A percentile compares a stretch with the other conserved stretches of the same genome.
phyloP scores from a whole-genome alignment of 1,140 invertebrate species.

The Tribolium castaneum region DNA sequence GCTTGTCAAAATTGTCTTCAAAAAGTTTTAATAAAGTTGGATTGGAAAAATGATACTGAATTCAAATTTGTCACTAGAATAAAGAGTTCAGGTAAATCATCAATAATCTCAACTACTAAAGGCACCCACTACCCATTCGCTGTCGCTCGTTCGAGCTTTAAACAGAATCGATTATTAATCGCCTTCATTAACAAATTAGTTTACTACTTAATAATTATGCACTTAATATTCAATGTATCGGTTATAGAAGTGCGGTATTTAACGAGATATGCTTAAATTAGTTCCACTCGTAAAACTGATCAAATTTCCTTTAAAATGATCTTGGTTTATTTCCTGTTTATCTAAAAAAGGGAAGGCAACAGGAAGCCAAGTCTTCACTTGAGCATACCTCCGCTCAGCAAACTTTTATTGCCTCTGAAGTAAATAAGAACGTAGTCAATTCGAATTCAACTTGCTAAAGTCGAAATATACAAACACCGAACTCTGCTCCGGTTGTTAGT shows the following conservation, averaged over 20 bases:
- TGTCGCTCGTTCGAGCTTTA: no score
- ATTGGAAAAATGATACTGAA: no score
- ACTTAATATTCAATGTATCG: no score
- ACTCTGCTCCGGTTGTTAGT: neutral
- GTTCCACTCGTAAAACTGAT: neutral
- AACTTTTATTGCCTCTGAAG: conserved; percentile 38
- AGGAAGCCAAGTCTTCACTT: neutral
- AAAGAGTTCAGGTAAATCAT: no score
- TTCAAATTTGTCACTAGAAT: no score
- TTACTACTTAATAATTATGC: no score
- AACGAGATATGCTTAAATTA: neutral
- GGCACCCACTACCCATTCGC: no score
- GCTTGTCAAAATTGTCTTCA: neutral
- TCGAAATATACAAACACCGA: conserved; percentile 7
- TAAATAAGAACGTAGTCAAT: conserved; percentile 39
- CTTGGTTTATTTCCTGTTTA: neutral
- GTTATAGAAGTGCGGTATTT: no score
- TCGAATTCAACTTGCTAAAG: conserved; percentile 13
- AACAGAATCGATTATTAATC: no score
- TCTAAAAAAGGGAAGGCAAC: neutral
- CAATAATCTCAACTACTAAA: no score
- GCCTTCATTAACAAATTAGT: no score
- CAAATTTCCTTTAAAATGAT: neutral
- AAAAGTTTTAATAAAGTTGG: no score
- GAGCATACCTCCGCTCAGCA: neutral